These are phyloP conservation scores for Carpatolechia fugitivella DNA, from an alignment of 2,888 invertebrate species.

Conservation along the genomic window DNA sequence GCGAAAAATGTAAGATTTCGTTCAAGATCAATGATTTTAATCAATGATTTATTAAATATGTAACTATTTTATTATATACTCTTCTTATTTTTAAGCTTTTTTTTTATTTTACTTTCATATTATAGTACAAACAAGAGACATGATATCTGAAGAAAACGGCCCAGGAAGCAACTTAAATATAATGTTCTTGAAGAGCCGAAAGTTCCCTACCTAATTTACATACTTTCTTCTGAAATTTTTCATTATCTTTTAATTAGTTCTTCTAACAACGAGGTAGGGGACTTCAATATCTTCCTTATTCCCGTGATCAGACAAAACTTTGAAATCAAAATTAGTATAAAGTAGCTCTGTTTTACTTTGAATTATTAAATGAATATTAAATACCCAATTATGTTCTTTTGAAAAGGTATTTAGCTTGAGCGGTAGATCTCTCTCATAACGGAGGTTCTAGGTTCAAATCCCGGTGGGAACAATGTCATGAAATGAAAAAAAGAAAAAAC, in stretches of 20 bases:
- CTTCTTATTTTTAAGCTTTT: too few species aligned
- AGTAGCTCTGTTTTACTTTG: background rate
- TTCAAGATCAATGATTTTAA: too few species aligned
- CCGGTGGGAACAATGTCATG: too few species aligned
- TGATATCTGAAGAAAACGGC: background rate
- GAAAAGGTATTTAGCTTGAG: too few species aligned
- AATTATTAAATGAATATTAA: background rate
- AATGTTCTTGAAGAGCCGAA: slow-evolving; percentile 16
- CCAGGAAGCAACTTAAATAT: slow-evolving; percentile 11
- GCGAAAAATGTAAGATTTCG: too few species aligned
- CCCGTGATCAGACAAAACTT: slow-evolving; percentile 14
- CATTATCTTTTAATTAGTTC: slow-evolving; percentile 62
- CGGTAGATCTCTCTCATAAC: too few species aligned
- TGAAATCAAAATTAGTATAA: background rate
- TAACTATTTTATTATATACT: too few species aligned
- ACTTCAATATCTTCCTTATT: background rate
- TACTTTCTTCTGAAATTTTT: slow-evolving; percentile 54
- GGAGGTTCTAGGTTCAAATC: too few species aligned
- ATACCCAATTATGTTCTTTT: background rate
- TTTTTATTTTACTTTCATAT: too few species aligned
- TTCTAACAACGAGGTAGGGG: slow-evolving; percentile 23
- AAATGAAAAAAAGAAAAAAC: too few species aligned
- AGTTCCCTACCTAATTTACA: slow-evolving; percentile 53
- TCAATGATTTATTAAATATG: too few species aligned
- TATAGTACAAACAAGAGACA: background rate